Percentiles rank a stretch among this genome's conserved stretches.
phyloP scores from a whole-genome alignment of 2,797 vertebrate genomes.

The Xyrichtys novacula region DNA sequence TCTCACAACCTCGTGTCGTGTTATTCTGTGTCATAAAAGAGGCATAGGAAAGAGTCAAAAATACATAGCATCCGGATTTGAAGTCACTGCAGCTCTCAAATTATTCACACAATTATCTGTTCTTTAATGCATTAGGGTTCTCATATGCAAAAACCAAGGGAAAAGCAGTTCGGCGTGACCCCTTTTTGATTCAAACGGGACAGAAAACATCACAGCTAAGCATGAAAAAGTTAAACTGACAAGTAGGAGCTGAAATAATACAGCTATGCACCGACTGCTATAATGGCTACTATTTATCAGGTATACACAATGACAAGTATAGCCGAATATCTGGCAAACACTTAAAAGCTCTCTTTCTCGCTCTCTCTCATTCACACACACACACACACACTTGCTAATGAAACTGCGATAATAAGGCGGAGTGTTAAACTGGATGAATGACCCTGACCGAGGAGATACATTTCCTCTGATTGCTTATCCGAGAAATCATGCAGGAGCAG shows the following conservation, averaged over 20 bases:
- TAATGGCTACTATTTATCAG: neutral
- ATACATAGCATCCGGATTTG: neutral
- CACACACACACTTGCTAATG: neutral
- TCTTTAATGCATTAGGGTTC: neutral
- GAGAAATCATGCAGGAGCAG: conserved; percentile 36
- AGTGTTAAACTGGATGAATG: conserved; percentile 41
- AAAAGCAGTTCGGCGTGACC: neutral
- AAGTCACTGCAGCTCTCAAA: too few species aligned
- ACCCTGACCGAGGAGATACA: conserved; percentile 3
- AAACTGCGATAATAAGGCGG: conserved; percentile 21
- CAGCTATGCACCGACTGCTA: neutral
- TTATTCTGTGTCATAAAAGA: neutral
- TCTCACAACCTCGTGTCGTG: neutral
- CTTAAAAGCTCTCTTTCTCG: neutral
- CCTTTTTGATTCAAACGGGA: too few species aligned
- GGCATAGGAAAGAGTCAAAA: neutral
- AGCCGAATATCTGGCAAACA: neutral
- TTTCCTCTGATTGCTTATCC: conserved; percentile 32
- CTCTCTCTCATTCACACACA: too few species aligned
- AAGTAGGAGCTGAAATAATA: neutral
- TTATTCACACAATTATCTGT: neutral
- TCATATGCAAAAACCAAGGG: neutral
- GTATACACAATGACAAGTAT: neutral
- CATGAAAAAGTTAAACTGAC: neutral
- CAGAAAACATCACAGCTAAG: neutral